Evolutionary conservation across 2,113 vertebrate genomes (phyloP), one percentile per base, ranked within the genome.

Genomic region (Morone saxatilis): DNA sequence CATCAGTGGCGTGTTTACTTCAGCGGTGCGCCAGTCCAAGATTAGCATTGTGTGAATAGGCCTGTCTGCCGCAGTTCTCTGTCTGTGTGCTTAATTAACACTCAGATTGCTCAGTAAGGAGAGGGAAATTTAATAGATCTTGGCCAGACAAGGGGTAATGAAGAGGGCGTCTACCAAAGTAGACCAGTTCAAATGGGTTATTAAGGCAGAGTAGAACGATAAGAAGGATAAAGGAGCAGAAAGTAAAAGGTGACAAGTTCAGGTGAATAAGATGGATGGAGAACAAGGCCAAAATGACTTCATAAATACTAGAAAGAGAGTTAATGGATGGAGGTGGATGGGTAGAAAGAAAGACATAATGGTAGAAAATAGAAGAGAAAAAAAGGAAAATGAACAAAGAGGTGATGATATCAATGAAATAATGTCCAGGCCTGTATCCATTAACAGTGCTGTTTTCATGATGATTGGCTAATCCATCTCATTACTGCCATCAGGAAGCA

Each of bases 381-480:
- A 63, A 20, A 65, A 25, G 31, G 36, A 41, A 80, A 80, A 68
- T 5, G 22, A 66, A 78, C 51, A 75, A 87, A 72, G 76, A 65
- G 54, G 47, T 61, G 81, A 81, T 82, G 78, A 84, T 69, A 36
- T 45, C 53, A 38, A 76, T 71, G 76, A 81, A 80, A 90, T 62
- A 70, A 78, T 54, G 53, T 41, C 14, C 71, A 81, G 76, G 31
- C 71, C 40, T 41, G 73, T 69, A 36, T 85, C 68, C 68, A 67
- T 76, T 79, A 81, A 60, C 51, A 43, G 7, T 2, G 2, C 51
- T 51, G 75, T 78, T 83, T 79, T 76, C 56, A 77, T 72, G 72
- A 66, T 76, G 62, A 86, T 86, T 75, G 71, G 75, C 67, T 86
- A 62, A 88, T 84, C 80, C 63, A 86, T 86, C 86, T 85, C 66